phyloP scores from a whole-genome alignment of 1,140 invertebrate genomes.

The Holotrichia oblita region DNA sequence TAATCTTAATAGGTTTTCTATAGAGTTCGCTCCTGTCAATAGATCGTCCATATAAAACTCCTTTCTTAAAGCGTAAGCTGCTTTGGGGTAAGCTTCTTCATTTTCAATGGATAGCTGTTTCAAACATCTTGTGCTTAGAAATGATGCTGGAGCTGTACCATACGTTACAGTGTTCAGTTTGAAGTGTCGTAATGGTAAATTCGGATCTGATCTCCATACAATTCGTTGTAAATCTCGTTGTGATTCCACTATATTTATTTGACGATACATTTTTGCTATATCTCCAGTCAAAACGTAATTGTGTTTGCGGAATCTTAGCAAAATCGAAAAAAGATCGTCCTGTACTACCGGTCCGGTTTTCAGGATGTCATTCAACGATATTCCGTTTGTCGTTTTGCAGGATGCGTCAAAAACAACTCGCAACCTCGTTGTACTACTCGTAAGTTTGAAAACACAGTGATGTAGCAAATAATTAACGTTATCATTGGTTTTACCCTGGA shows the following conservation, averaged over 20 bases:
- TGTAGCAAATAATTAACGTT: constrained; percentile 42
- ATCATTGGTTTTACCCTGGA: constrained; percentile 54
- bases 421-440: constrained; percentile 37
- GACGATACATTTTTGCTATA: constrained; percentile 55
- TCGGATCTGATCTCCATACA: constrained; percentile 44
- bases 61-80: constrained; percentile 46
- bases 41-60: constrained; percentile 60
- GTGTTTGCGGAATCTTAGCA: constrained; percentile 56
- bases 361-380: constrained; percentile 55
- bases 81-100: constrained; percentile 48
- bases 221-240: constrained; percentile 41
- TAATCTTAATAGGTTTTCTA: constrained; percentile 48
- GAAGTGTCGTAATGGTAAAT: constrained; percentile 41
- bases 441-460: constrained; percentile 30
- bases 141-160: constrained; percentile 42
- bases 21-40: constrained; percentile 52
- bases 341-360: constrained; percentile 56
- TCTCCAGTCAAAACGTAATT: constrained; percentile 52
- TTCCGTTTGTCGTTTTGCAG: constrained; percentile 46
- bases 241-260: constrained; percentile 26
- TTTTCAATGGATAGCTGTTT: constrained; percentile 46
- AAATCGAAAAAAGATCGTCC: constrained; percentile 57
- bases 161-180: constrained; percentile 44
- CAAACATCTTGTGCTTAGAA: constrained; percentile 44
- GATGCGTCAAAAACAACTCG: constrained; percentile 58